Evolutionary conservation across 1,140 invertebrate species (phyloP).

Genomic region (Diorhabda sublineata): DNA sequence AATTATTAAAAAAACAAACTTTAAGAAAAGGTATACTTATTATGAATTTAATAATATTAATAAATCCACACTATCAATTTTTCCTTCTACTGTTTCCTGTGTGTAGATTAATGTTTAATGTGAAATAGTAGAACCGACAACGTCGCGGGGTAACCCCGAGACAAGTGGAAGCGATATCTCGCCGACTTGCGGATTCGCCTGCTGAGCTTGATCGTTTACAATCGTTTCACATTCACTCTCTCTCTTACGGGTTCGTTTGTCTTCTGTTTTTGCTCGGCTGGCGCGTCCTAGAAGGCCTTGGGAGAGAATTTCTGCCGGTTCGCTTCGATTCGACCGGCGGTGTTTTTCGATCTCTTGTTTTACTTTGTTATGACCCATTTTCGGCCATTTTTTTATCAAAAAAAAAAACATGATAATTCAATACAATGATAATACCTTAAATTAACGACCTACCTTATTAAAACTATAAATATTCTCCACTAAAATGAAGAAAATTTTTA

Average conservation of each 20-base stretch:
- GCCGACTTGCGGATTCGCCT: constrained; percentile 15
- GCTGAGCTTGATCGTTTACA: constrained; percentile 20
- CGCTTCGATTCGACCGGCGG: constrained; percentile 10
- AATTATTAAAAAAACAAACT: no score
- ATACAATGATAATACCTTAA: not conserved
- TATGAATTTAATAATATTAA: no score
- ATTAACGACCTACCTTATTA: no score
- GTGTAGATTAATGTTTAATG: no score
- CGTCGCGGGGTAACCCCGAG: constrained; percentile 20
- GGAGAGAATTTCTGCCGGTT: constrained; percentile 11
- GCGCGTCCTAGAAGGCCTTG: constrained; percentile 15
- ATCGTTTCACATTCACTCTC: constrained; percentile 22
- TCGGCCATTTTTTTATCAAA: not conserved
- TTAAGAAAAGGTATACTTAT: no score
- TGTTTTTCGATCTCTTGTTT: not conserved
- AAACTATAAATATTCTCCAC: no score
- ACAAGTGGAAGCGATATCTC: constrained; percentile 22
- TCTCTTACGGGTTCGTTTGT: constrained; percentile 19
- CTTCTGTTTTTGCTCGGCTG: constrained; percentile 18
- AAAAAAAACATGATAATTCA: not conserved
- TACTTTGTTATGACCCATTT: constrained; percentile 12
- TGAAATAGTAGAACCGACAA: constrained; percentile 1
- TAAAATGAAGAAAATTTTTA: no score
- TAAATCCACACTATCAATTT: no score
- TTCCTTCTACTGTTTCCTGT: no score